Evolutionary conservation across 1,140 invertebrate genomes (phyloP).

Genomic region (Drosophila lacteicornis): DNA sequence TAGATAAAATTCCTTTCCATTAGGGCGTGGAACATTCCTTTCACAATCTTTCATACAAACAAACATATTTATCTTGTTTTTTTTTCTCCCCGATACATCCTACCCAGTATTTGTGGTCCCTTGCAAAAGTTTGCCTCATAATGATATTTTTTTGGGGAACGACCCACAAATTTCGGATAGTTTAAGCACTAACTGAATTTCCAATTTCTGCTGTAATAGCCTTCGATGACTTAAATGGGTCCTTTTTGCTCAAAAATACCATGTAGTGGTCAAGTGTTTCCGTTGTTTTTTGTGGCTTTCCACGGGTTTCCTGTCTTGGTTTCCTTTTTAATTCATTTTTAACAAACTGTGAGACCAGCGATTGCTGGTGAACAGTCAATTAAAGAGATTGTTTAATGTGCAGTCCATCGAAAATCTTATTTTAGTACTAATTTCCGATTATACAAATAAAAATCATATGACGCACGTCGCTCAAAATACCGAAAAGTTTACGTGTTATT

Average conservation of each 20-base stretch:
- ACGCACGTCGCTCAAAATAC: too few relatives aligned
- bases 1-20: too few relatives aligned
- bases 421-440: too few relatives aligned
- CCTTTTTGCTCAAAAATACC: conserved; percentile 1
- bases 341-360: background rate
- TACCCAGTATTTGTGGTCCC: conserved; percentile 1
- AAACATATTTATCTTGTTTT: conserved; percentile 22
- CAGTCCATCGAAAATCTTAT: too few relatives aligned
- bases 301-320: conserved; percentile 7
- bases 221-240: conserved; percentile 18
- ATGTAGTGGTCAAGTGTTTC: conserved; percentile 7
- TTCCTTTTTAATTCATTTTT: conserved; percentile 7
- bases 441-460: too few relatives aligned
- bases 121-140: conserved; percentile 7
- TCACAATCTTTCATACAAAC: conserved; percentile 2
- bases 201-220: conserved; percentile 14
- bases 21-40: conserved; percentile 1
- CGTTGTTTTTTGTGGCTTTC: conserved; percentile 9
- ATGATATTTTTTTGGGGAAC: conserved; percentile 1
- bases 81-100: conserved; percentile 3
- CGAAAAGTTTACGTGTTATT: too few relatives aligned
- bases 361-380: too few relatives aligned
- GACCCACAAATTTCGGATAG: background rate
- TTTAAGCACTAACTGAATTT: conserved; percentile 1
- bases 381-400: too few relatives aligned